Evolutionary conservation across 2,888 invertebrate species (phyloP).

Genomic region (Drosophila imparisetae): DNA sequence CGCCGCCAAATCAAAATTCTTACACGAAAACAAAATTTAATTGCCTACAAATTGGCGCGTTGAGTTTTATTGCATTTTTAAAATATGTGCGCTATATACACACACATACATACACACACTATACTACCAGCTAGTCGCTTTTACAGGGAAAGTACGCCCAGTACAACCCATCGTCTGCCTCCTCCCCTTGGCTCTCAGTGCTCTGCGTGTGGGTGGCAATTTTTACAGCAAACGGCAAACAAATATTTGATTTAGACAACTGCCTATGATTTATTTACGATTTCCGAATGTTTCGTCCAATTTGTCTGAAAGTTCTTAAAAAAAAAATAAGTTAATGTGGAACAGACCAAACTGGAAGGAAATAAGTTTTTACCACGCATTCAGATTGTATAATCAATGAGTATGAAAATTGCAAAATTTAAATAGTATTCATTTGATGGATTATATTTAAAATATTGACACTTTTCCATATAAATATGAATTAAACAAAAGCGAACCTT

Average conservation of each 20-base stretch:
- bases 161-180: background rate
- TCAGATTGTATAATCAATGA: background rate
- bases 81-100: constrained; percentile 30
- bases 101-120: constrained; percentile 3
- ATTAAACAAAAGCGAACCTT: background rate
- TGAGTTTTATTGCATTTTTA: constrained; percentile 71
- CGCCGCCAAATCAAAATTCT: constrained; percentile 60
- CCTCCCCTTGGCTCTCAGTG: background rate
- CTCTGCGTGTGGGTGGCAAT: constrained; percentile 55
- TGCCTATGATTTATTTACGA: constrained; percentile 66
- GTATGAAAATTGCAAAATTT: background rate
- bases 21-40: constrained; percentile 64
- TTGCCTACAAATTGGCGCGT: constrained; percentile 78
- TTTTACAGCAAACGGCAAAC: constrained; percentile 60
- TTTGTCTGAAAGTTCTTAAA: constrained; percentile 45
- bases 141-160: constrained; percentile 4
- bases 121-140: background rate
- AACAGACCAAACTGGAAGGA: background rate
- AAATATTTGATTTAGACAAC: constrained; percentile 67
- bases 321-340: constrained; percentile 18
- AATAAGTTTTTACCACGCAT: background rate
- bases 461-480: background rate
- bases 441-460: background rate
- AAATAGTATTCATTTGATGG: background rate
- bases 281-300: constrained; percentile 55